Evolutionary conservation across 2,888 invertebrate genomes (phyloP), one percentile per base, ranked within the genome.

Genomic region (Thecocarcelia acutangulata): DNA sequence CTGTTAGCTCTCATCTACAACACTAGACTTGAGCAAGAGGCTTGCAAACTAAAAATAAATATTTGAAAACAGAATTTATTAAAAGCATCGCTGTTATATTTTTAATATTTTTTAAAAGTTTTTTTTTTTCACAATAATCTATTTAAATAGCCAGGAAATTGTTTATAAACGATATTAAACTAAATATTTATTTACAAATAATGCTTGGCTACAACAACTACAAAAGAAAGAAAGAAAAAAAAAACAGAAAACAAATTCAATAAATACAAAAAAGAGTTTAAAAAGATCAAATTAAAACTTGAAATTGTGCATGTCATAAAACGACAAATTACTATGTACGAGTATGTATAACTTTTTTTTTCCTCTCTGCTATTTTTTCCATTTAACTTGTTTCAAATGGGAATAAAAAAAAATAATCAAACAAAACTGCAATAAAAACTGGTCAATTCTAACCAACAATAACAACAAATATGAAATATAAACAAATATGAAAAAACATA

Each of bases 241-340:
- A 54, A 19, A 64, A 19, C 2, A 5, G 6, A 44, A 21, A 42
- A 66, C 50, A 19, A 37, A 37, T 46, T 64, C 44, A 56, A 74
- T 56, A 64, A 52, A 73, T n/a, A 58, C 13, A 28, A 52, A 74
- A 75, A 56, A 72, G n/a, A 64, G 40, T 63, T 70, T 56, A 58
- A 72, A 82, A 74, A 78, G 74, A 82, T 82, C 74, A 78, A 78
- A 82, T 82, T 82, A 82, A 78, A 78, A 75, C 78, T 78, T 78
- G 78, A 82, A 82, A 82, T 82, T 75, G 78, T 78, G 82, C 82
- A 82, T 82, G 82, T 70, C 74, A 68, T 75, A 78, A 56, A 82
- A 72, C 78, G 46, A 75, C 82, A 82, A 82, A 82, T 78, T 82
- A 82, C 66, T 74, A 66, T 59, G 64, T 70, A 33, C 9, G 33